Base-by-base conservation (phyloP, 2,888 invertebrate species). In the Nemotelus pantherinus region DNA sequence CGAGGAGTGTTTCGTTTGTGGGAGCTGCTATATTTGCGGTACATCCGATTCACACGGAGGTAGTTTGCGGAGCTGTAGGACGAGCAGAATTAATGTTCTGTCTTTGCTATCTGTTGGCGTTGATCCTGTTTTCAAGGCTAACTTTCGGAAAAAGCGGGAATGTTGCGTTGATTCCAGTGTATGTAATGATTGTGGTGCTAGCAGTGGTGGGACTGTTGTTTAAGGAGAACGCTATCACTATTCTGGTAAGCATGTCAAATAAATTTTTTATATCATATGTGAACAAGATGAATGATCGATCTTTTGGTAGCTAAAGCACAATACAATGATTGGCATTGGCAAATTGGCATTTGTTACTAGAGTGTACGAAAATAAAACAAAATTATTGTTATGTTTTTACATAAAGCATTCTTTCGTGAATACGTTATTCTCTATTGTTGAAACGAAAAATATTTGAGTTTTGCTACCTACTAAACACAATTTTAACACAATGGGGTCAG, bases 31-130 rank as follows among this genome's bases (percentile, higher is more conserved):
- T 98, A 45, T 99, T 98, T 88, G 91, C 96, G 10, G 92, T 95
- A 25, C 98, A 98, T 89, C 98, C 99, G 0, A 88, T 98, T 70
- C 98, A 99, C 87, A 92, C 94, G 0, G 98, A 99, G 89, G 94
- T 95, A 78, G 95, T 98, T 2, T 93, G 95, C 78, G 97, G 96
- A 41, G 90, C 97, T 77, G 98, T 98, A 9, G 98, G 98, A 44
- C 88, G 97, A 84, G 97, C 98, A 53, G 98, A 98, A 86, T 88
- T 98, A 74, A 88, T 98, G 80, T 94, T 95, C 85, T 92, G 94
- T 2, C 87, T 95, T 7, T 91, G 94, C 81, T 95, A 93, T 84
- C 90, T 96, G 82, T 80, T 91, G 70, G 90, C 93, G 58, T 81
- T 85, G 94, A 79, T 85, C 89, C 71, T 95, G 94, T 85, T 88